These are phyloP conservation scores for Helicoverpa zea DNA, from an alignment of 1,140 invertebrate species.

Conservation along the genomic window DNA sequence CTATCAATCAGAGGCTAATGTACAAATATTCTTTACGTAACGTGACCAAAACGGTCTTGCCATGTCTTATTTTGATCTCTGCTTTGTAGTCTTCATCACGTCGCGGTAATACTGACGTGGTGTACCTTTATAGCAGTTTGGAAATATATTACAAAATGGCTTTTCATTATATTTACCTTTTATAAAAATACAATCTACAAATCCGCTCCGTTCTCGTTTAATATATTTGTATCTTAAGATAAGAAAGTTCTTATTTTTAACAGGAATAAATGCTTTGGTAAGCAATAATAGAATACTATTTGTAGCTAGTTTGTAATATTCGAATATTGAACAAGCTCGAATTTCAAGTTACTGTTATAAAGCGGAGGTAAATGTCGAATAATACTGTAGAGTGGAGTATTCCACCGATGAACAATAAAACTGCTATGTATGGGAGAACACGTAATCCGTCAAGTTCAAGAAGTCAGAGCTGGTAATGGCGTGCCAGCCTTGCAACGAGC, in stretches of 20 bases:
- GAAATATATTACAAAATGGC: slow-evolving; percentile 51
- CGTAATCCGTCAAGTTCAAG: slow-evolving; percentile 44
- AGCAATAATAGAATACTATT: slow-evolving; percentile 63
- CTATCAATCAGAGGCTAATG: slow-evolving; percentile 76
- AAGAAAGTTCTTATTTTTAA: slow-evolving; percentile 63
- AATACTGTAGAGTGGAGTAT: slow-evolving; percentile 35
- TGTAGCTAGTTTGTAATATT: slow-evolving; percentile 64
- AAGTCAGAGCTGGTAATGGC: slow-evolving; percentile 49
- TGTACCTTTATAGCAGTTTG: slow-evolving; percentile 65
- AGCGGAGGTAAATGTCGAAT: slow-evolving; percentile 35
- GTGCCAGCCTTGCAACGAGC: slow-evolving; percentile 63
- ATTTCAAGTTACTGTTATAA: slow-evolving; percentile 51
- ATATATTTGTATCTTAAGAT: slow-evolving; percentile 60
- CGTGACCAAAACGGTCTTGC: slow-evolving; percentile 74
- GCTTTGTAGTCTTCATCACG: slow-evolving; percentile 76
- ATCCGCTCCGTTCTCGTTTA: slow-evolving; percentile 58
- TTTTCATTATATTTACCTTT: slow-evolving; percentile 60
- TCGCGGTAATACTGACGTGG: slow-evolving; percentile 56
- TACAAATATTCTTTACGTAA: slow-evolving; percentile 75
- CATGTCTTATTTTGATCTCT: slow-evolving; percentile 82
- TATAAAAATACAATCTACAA: slow-evolving; percentile 56
- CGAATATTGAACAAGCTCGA: slow-evolving; percentile 55
- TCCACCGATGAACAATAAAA: slow-evolving; percentile 45
- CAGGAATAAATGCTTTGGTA: slow-evolving; percentile 54
- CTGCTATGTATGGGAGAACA: slow-evolving; percentile 49